These are phyloP conservation scores for Fundulus diaphanus DNA, from an alignment of 2,797 vertebrate genomes.

Conservation along the genomic window DNA sequence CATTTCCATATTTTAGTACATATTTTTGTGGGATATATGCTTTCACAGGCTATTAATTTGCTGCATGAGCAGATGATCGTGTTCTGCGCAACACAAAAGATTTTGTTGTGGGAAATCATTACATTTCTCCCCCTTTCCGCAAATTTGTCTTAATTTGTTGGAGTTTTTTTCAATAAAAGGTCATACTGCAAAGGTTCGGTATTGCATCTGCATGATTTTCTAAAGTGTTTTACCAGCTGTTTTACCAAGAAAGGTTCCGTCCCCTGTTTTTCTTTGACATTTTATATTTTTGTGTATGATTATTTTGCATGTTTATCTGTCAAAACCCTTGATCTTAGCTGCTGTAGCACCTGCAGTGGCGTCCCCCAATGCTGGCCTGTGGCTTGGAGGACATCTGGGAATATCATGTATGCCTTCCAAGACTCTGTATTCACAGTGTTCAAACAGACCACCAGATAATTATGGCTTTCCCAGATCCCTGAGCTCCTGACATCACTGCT, in stretches of 20 bases:
- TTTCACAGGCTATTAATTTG: neutral
- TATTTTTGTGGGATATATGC: neutral
- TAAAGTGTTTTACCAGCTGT: neutral
- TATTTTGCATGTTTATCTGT: slow-evolving; percentile 36
- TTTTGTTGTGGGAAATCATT: neutral
- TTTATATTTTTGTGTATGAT: neutral
- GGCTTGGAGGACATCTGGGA: slow-evolving; percentile 93
- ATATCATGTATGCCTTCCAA: slow-evolving; percentile 91
- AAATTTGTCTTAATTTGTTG: neutral
- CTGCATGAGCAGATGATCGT: neutral
- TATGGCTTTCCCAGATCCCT: slow-evolving; percentile 83
- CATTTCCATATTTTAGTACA: neutral
- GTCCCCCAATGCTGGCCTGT: slow-evolving; percentile 85
- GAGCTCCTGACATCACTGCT: slow-evolving; percentile 68
- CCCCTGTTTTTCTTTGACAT: neutral
- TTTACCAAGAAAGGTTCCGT: no score
- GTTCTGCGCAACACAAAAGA: neutral
- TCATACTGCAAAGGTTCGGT: neutral
- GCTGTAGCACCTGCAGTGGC: slow-evolving; percentile 85
- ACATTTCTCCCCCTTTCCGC: neutral
- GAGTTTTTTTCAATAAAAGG: neutral
- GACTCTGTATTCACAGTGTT: slow-evolving; percentile 90
- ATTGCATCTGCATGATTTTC: neutral
- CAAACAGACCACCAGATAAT: slow-evolving; percentile 86
- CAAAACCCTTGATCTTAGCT: slow-evolving; percentile 44